A percentile compares a stretch with the other conserved stretches of the same genome.
phyloP scores from a whole-genome alignment of 2,113 vertebrate genomes.

The Brachyistius frenatus region DNA sequence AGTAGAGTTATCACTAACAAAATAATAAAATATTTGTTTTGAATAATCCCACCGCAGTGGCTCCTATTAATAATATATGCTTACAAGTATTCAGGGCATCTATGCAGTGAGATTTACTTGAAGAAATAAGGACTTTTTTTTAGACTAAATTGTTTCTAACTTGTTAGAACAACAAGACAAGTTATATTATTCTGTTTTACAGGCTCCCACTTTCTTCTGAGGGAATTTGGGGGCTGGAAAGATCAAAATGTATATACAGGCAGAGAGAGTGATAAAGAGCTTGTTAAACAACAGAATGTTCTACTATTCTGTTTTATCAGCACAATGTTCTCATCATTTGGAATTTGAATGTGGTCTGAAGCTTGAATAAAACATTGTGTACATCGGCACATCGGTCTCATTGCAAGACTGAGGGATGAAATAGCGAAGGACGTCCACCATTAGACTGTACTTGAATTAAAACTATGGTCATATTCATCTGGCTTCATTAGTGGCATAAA shows the following conservation, averaged over 20 bases:
- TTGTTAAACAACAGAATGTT: conserved; percentile 56
- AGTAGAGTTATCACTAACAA: not conserved
- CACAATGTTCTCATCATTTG: conserved; percentile 35
- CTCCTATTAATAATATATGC: not conserved
- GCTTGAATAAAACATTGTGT: conserved; percentile 49
- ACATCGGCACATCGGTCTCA: not conserved
- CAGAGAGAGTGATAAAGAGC: conserved; percentile 34
- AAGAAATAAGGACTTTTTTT: not conserved
- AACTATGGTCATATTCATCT: not conserved
- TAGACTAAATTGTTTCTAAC: not conserved
- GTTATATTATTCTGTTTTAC: conserved; percentile 39
- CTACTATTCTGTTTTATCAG: conserved; percentile 57
- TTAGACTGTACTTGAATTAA: no score
- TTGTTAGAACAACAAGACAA: conserved; percentile 25
- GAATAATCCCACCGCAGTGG: not conserved
- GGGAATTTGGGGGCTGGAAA: conserved; percentile 25
- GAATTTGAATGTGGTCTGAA: conserved; percentile 8
- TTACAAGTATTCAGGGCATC: not conserved
- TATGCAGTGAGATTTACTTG: not conserved
- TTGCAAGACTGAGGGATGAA: not conserved
- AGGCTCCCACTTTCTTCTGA: conserved; percentile 5
- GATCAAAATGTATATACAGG: conserved; percentile 42
- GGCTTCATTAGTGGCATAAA: not conserved
- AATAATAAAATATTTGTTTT: not conserved
- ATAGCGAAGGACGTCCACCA: not conserved